Conservation (phyloP, 2,797 vertebrate genomes). For the Cossypha heuglini region DNA sequence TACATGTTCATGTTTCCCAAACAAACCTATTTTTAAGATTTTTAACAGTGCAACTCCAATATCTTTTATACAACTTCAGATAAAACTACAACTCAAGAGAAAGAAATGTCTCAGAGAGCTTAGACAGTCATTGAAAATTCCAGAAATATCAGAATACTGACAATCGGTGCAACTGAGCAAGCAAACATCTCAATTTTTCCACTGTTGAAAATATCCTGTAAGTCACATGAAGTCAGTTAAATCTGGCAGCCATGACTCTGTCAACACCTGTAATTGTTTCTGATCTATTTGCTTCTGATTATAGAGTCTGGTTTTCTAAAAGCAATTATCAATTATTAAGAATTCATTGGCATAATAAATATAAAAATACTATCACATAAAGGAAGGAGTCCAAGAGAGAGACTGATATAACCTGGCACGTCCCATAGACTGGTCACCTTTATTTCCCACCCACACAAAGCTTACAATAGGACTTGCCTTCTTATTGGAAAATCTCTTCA, state of each 20-base stretch:
- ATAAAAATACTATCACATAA: background rate
- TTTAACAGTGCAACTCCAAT: background rate
- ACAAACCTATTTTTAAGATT: background rate
- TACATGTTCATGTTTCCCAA: background rate
- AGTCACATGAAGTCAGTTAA: background rate
- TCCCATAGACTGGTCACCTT: background rate
- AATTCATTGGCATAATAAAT: background rate
- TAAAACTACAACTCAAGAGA: background rate
- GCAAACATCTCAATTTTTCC: background rate
- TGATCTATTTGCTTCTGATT: background rate
- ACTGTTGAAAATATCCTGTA: background rate
- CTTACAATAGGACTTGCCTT: background rate
- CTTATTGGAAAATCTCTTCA: background rate
- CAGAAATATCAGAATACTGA: background rate
- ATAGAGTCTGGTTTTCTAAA: background rate
- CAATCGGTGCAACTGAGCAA: background rate
- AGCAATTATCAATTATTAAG: background rate
- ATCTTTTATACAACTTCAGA: background rate
- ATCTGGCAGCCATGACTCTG: background rate
- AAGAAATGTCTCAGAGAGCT: background rate
- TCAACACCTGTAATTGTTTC: background rate
- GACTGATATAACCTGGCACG: background rate
- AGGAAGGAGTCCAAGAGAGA: background rate
- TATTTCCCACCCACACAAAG: background rate
- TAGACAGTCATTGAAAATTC: background rate